Evolutionary conservation across 2,113 vertebrate genomes (phyloP).

Genomic region (Butorides virescens): DNA sequence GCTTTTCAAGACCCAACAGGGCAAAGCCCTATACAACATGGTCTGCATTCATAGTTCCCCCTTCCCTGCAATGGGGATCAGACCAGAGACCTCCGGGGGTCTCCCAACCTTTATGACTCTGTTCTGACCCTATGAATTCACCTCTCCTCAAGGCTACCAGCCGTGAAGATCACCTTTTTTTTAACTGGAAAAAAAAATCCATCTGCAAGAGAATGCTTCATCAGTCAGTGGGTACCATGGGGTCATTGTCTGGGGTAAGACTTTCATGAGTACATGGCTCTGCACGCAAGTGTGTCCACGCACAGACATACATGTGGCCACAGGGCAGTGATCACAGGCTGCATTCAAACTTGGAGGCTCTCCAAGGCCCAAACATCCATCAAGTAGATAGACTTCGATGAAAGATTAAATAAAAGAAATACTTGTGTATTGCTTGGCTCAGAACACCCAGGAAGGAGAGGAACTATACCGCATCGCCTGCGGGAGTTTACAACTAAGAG

Average conservation of each 20-base stretch:
- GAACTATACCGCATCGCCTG: background rate
- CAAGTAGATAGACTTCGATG: background rate
- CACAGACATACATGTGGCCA: background rate
- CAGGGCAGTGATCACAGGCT: background rate
- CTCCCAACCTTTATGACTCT: background rate
- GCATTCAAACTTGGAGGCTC: background rate
- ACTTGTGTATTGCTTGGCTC: constrained; percentile 10
- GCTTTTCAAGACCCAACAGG: background rate
- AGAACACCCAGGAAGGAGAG: constrained; percentile 58
- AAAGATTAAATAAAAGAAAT: background rate
- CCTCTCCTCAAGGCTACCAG: background rate
- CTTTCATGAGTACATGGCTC: background rate
- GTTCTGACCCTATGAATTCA: background rate
- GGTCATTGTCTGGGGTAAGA: background rate
- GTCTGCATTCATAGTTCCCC: background rate
- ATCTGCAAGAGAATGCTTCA: background rate
- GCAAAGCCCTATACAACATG: background rate
- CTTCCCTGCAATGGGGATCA: background rate
- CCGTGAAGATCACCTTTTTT: background rate
- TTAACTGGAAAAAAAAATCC: background rate
- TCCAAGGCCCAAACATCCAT: background rate
- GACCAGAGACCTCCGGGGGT: background rate
- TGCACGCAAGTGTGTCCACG: background rate
- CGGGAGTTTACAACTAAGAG: constrained; percentile 22
- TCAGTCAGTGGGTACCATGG: fast-evolving